Evolutionary conservation across 2,113 vertebrate species (phyloP), one percentile per base, ranked within the genome.

Genomic region (Chrysochloris asiatica): DNA sequence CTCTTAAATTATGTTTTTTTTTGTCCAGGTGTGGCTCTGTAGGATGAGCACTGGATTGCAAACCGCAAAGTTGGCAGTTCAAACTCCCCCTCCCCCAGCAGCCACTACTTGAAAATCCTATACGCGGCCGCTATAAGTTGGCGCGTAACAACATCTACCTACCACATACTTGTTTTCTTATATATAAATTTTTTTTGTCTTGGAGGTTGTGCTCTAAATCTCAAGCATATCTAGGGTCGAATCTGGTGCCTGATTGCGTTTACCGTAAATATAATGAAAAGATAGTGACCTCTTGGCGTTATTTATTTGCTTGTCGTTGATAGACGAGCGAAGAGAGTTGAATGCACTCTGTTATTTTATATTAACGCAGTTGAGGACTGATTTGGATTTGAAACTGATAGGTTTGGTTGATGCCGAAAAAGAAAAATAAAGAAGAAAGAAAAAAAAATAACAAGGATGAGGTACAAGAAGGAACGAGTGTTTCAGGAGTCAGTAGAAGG

Each of bases 331-430:
- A 83, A 76, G 86, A 17, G 77, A 16, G 1, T 81, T 54, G 43
- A 59, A 67, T 2, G 13, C 12, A 33, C 6, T 22, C 26, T 41
- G 45, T 83, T 26, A 4, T 65, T 67, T 93, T 84, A 17, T 72
- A 80, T 88, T 90, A 54, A 30, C 24, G 11, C 83, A 41, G n/a
- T 77, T 83, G 50, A 78, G 45, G 71, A 69, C 36, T 59, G 47
- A 86, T 38, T 80, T 11, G 4, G 61, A 73, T 92, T 91, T 86
- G 78, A 92, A 89, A 82, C 33, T 50, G 67, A 10, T 65, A 1
- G 52, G 33, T 86, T 59, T 79, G 50, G 41, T 59, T 78, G 45
- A 38, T 78, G 52, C 16, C 45, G 50, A 12, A 9, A 4, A 38
- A 26, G 2, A 8, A 10, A 1, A 8, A 38, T n/a, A n/a, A n/a